Evolutionary conservation across 2,888 invertebrate genomes (phyloP), one percentile per base, ranked within the genome.

Genomic region (Tipula unca): DNA sequence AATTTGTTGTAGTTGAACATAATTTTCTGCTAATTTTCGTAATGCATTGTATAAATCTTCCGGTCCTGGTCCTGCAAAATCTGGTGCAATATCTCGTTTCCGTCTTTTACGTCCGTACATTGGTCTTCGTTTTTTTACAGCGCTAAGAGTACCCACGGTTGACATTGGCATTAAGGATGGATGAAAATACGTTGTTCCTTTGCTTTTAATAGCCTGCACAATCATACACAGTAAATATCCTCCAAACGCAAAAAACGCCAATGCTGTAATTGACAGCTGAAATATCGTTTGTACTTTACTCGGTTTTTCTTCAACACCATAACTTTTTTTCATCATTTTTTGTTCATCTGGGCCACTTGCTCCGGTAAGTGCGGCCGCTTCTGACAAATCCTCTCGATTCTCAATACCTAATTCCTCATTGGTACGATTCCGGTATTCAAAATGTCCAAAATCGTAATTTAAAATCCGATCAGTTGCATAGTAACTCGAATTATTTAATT

Each of bases 181-280:
- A 88, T 91, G 90, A 85, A 89, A 90, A 87, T 90, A 91, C 0
- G 91, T 91, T 84, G 91, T 90, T 17, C 91, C 89, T 89, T 95
- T 95, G 25, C 93, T 92, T 88, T 94, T 94, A 85, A 96, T 93
- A 0, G 95, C 95, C 88, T 95, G 94, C 32, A 96, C 94, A 85
- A 96, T 94, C 84, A 96, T 91, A 88, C 96, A 95, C 1, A 96
- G 89, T 25, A 97, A 90, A 89, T 97, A 97, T 0, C 96, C 96
- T 0, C 96, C 96, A 88, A 97, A 97, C 0, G 96, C 96, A 6
- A 96, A 90, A 90, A 96, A 96, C 0, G 96, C 94, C 85, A 96
- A 90, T 0, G 95, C 94, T 0, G 96, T 96, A 10, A 96, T 92
- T 0, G 96, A 94, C 87, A 95, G 92, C 87, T 96, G 95, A 88